phyloP scores from a whole-genome alignment of 1,140 invertebrate genomes.

The Polyergus mexicanus region DNA sequence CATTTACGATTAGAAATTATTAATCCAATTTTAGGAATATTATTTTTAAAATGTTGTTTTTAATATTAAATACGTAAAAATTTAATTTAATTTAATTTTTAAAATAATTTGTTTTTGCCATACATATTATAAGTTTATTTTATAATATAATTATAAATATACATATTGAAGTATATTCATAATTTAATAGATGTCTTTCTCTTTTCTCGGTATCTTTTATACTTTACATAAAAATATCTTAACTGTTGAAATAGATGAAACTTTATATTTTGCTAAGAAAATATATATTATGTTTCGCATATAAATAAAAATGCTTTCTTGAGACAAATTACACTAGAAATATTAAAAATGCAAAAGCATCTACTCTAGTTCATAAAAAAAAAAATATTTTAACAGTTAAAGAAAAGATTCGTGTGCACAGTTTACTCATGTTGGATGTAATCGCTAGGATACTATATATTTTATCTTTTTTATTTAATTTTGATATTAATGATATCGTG shows the following conservation, averaged over 20 bases:
- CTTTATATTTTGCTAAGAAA: background rate
- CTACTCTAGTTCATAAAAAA: background rate
- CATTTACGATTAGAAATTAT: background rate
- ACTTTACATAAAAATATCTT: slow-evolving; percentile 19
- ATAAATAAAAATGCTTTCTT: slow-evolving; percentile 13
- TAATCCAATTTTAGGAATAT: background rate
- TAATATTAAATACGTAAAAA: background rate
- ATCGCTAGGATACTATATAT: background rate
- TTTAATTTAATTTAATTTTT: background rate
- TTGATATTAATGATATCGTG: background rate
- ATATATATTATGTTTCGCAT: slow-evolving; percentile 16
- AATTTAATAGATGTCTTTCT: too few relatives aligned
- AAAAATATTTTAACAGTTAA: background rate
- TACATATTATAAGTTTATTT: background rate
- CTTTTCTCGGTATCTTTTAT: background rate
- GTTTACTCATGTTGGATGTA: background rate
- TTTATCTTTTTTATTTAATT: background rate
- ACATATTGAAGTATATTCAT: background rate
- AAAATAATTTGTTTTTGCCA: background rate
- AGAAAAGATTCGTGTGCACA: background rate
- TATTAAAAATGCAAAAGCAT: background rate
- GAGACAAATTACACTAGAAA: slow-evolving; percentile 1
- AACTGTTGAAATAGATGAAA: background rate
- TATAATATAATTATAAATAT: background rate
- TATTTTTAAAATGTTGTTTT: background rate